Evolutionary conservation across 1,140 invertebrate species (phyloP).

Genomic region (Acyrthosiphon pisum): DNA sequence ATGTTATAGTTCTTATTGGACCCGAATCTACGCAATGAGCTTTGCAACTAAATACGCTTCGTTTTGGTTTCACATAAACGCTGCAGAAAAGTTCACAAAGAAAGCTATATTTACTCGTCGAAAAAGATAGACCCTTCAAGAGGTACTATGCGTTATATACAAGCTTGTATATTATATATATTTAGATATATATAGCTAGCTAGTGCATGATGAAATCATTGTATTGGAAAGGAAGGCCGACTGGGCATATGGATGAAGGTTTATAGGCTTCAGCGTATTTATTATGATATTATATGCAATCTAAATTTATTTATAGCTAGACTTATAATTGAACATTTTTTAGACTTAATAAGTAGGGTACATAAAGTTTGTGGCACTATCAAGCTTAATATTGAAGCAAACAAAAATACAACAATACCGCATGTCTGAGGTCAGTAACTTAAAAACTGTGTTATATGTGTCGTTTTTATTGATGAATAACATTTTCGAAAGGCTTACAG

Average conservation of each 20-base stretch:
- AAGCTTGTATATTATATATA: background rate
- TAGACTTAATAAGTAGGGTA: background rate
- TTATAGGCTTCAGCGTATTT: background rate
- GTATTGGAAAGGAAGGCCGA: constrained; percentile 23
- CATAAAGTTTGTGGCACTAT: background rate
- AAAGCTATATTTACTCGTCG: background rate
- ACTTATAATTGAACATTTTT: background rate
- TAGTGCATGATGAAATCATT: background rate
- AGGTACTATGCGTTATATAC: background rate
- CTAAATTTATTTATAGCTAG: background rate
- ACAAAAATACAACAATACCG: background rate
- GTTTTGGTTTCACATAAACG: background rate
- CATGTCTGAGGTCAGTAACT: background rate
- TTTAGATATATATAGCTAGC: background rate
- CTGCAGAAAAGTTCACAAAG: background rate
- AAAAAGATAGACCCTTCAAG: background rate
- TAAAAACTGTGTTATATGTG: background rate
- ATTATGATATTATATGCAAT: background rate
- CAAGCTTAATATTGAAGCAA: background rate
- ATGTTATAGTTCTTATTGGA: background rate
- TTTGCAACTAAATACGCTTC: background rate
- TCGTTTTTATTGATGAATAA: background rate
- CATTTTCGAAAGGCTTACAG: background rate
- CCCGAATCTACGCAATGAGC: background rate
- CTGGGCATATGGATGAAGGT: background rate